Evolutionary conservation across 2,113 vertebrate genomes (phyloP).

Genomic region (Anhinga anhinga): DNA sequence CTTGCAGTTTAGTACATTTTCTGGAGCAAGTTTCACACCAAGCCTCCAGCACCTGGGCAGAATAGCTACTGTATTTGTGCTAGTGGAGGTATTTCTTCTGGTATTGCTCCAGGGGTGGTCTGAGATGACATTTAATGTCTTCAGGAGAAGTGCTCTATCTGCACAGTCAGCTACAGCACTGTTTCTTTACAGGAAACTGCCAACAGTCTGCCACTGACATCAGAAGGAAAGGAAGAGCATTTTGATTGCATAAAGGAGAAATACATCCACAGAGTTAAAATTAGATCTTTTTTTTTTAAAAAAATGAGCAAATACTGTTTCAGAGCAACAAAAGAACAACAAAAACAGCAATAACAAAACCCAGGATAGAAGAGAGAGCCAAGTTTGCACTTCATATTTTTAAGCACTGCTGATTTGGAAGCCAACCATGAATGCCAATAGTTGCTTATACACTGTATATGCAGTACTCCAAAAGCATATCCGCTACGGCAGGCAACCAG

Average conservation of each 20-base stretch:
- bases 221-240: not conserved
- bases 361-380: not conserved
- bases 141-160: not conserved
- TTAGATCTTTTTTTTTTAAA: not conserved
- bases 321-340: not conserved
- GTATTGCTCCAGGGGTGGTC: not conserved
- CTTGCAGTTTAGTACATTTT: not conserved
- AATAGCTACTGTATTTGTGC: not conserved
- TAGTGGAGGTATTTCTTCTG: not conserved
- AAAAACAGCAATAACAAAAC: conserved; percentile 1
- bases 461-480: conserved; percentile 36
- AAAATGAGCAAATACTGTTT: not conserved
- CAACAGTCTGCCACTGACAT: not conserved
- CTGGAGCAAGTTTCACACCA: not conserved
- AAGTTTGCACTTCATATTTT: conserved; percentile 35
- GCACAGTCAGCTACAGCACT: not conserved
- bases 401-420: conserved; percentile 48
- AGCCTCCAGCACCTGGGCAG: not conserved
- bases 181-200: not conserved
- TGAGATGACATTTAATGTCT: not conserved
- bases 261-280: not conserved
- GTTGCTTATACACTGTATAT: conserved; percentile 26
- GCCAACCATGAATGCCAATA: conserved; percentile 8
- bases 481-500: not conserved
- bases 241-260: not conserved